Percentiles rank a stretch among this genome's conserved stretches.
Conservation (phyloP, 1,140 invertebrate species). For the Drosophila varians region DNA sequence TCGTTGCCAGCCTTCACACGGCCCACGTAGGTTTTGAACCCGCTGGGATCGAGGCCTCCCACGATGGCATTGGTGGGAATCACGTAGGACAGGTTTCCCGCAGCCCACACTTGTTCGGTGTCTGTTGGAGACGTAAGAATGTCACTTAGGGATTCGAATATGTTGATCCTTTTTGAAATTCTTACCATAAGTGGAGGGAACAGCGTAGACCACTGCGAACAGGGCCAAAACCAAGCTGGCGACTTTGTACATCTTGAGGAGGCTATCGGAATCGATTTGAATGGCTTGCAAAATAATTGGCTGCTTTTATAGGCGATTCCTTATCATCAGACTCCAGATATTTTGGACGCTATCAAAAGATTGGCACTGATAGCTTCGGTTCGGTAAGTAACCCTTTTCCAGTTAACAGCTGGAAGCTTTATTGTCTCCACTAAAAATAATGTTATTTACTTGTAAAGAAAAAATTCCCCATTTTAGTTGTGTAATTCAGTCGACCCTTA, state of each 20-base stretch:
- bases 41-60: slow-evolving; percentile 45
- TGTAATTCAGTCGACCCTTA: not conserved
- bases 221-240: slow-evolving; percentile 30
- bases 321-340: slow-evolving; percentile 24
- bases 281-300: not conserved
- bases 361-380: slow-evolving; percentile 25
- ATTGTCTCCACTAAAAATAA: slow-evolving; percentile 15
- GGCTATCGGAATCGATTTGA: slow-evolving; percentile 7
- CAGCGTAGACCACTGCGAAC: slow-evolving; percentile 22
- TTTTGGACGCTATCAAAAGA: slow-evolving; percentile 24
- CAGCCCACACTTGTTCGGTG: slow-evolving; percentile 33
- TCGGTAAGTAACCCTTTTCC: slow-evolving; percentile 34
- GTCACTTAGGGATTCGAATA: not conserved
- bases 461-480: not conserved
- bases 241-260: slow-evolving; percentile 30
- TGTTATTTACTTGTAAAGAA: not conserved
- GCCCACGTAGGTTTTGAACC: slow-evolving; percentile 45
- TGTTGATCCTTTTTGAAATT: too few relatives aligned
- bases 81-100: slow-evolving; percentile 37
- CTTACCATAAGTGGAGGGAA: slow-evolving; percentile 22
- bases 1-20: slow-evolving; percentile 10
- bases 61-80: slow-evolving; percentile 33
- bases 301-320: slow-evolving; percentile 32
- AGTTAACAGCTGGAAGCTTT: slow-evolving; percentile 11
- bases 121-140: slow-evolving; percentile 8